Base-by-base conservation (phyloP, 2,113 vertebrate species). In the Sebastes fasciatus region DNA sequence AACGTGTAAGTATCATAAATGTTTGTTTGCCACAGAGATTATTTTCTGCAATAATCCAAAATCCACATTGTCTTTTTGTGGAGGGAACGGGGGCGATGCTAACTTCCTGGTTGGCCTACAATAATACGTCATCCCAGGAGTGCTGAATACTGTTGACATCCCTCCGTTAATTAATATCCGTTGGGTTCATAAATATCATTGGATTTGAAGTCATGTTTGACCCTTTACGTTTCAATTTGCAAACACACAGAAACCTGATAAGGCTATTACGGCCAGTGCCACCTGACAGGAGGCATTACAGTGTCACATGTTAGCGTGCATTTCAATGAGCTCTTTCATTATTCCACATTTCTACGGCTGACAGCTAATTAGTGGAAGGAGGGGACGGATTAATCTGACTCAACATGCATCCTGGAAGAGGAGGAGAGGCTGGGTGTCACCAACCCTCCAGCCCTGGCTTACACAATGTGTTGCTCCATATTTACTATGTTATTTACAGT, bases 281-380 rank as follows among this genome's bases (percentile, higher is more conserved):
- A 23, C 71, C 64, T 83, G 68, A 77, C 74, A 63, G 43, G 55
- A 54, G 55, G 14, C 40, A 52, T 58, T 58, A 60, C 74, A 64
- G 69, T 70, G 67, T 90, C 86, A 64, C 76, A 9, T 51, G 81
- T 86, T 79, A 42, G 51, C 5, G 34, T 55, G 54, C 26, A 74
- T 90, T 77, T 71, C 45, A 76, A 82, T 77, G 49, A 81, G 83
- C 73, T 72, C 69, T 60, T 76, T 84, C 83, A 88, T 91, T 83
- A 88, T 74, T 88, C 68, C 55, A 61, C 81, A 84, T 80, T 66
- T 78, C 76, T 23, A 49, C 2, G 2, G 74, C 26, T 89, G 89
- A 91, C 85, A 91, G 89, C 34, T 83, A 81, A 93, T 92, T 90
- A 88, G 65, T n/a, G 40, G 23, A 40, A 77, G 57, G 45, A 66